Evolutionary conservation across 2,113 vertebrate genomes (phyloP).

Genomic region (Ginglymostoma cirratum): DNA sequence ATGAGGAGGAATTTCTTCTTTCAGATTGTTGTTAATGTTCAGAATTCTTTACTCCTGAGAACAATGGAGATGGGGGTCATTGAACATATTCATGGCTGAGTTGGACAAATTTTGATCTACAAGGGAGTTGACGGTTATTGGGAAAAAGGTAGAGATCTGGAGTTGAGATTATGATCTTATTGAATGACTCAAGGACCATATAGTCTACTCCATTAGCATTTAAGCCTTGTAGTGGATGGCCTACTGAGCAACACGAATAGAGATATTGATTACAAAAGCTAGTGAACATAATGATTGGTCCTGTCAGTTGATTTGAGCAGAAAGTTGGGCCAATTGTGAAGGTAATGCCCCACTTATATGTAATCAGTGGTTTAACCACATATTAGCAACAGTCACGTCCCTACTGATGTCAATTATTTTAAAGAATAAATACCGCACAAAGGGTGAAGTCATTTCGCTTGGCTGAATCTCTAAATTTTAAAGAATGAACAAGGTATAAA

Average conservation of each 20-base stretch:
- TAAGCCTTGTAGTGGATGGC: not conserved
- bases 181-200: too few species aligned
- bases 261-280: not conserved
- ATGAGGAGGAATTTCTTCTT: too few species aligned
- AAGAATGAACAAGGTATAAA: not conserved
- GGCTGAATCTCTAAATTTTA: not conserved
- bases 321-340: not conserved
- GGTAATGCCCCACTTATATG: not conserved
- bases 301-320: not conserved
- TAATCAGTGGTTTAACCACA: not conserved
- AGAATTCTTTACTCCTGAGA: too few species aligned
- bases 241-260: not conserved
- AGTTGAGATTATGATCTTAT: too few species aligned
- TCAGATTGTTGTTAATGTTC: too few species aligned
- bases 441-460: not conserved
- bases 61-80: too few species aligned
- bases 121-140: too few species aligned
- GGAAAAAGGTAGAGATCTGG: too few species aligned
- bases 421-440: not conserved
- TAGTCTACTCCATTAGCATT: not conserved
- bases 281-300: not conserved
- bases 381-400: not conserved
- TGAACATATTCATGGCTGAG: too few species aligned
- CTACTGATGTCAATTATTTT: not conserved
- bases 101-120: too few species aligned